Conservation (phyloP, 1,140 invertebrate genomes). For the Aphelenchoides avenae region DNA sequence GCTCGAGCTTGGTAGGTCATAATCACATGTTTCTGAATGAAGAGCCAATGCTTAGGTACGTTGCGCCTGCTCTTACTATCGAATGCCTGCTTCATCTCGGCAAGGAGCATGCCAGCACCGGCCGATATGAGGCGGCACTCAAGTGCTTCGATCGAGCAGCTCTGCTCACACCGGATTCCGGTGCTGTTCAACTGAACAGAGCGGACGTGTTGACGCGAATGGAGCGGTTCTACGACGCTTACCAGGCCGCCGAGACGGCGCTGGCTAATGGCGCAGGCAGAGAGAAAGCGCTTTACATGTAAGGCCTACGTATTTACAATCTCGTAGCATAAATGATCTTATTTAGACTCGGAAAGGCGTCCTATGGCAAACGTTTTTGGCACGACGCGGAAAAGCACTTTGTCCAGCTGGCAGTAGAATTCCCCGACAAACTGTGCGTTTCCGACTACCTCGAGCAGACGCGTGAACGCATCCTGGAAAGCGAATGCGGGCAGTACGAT, state of each 20-base stretch:
- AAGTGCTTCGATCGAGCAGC: neutral
- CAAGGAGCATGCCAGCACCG: neutral
- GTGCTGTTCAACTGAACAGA: neutral
- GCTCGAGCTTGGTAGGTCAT: too few relatives aligned
- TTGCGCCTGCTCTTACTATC: neutral
- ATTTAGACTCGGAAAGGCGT: constrained; percentile 8
- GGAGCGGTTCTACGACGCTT: constrained; percentile 6
- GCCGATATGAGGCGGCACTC: neutral
- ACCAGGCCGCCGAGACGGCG: constrained; percentile 16
- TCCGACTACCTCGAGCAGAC: neutral
- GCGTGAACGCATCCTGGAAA: neutral
- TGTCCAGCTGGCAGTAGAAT: too few relatives aligned
- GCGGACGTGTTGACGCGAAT: constrained; percentile 15
- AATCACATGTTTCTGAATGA: too few relatives aligned
- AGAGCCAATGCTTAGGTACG: neutral
- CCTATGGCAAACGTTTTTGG: constrained; percentile 6
- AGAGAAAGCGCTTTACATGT: constrained; percentile 13
- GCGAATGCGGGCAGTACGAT: constrained; percentile 9
- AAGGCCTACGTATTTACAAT: neutral
- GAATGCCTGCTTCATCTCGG: neutral
- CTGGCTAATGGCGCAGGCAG: too few relatives aligned
- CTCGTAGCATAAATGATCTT: neutral
- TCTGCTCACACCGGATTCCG: neutral
- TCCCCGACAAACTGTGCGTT: neutral
- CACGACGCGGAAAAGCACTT: neutral